Base-by-base conservation (phyloP, 2,797 vertebrate species). In the Apogon hyalosoma region DNA sequence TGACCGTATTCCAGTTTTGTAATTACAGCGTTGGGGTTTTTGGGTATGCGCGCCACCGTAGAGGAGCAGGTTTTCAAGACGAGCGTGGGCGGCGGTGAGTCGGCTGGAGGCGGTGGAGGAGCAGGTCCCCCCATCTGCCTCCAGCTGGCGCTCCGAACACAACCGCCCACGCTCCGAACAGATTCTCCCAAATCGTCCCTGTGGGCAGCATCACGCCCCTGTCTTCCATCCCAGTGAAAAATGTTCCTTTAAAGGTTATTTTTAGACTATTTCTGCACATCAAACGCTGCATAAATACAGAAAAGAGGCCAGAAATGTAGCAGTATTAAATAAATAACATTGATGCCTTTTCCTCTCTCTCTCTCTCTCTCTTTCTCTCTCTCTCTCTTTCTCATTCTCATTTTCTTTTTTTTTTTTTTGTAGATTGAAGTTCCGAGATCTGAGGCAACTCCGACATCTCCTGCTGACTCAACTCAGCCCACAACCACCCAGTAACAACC, bases 381-480 rank as follows among this genome's bases (percentile, higher is more conserved):
- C 4, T 7, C 3, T 15, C 13, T 7, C 13, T 6, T 3, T 11
- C 10, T 4, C 39, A 3, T 10, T n/a, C n/a, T n/a, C n/a, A n/a
- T 40, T 21, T 9, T 59, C 4, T 15, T 36, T 46, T 41, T 40
- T 12, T 50, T 33, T 49, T 68, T 19, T 38, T 16, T 52, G 2
- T 73, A 94, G 94, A 90, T 94, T 10, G 71, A 88, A 3, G 41
- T 89, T 45, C 55, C 72, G 0, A 50, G 6, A 8, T 21, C 54
- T 10, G 59, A 67, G 68, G 50, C 7, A 31, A 57, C 60, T 41
- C 66, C 72, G 5, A 48, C 79, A 2, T 7, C 83, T 47, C 31
- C 54, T 39, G 12, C 75, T 8, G 65, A 63, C 6, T 47, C 68
- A 1, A 11, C 51, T 19, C 76, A 63, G 1, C 41, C 82, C 39